Conservation (phyloP, 2,888 invertebrate species). For the Leucania comma region DNA sequence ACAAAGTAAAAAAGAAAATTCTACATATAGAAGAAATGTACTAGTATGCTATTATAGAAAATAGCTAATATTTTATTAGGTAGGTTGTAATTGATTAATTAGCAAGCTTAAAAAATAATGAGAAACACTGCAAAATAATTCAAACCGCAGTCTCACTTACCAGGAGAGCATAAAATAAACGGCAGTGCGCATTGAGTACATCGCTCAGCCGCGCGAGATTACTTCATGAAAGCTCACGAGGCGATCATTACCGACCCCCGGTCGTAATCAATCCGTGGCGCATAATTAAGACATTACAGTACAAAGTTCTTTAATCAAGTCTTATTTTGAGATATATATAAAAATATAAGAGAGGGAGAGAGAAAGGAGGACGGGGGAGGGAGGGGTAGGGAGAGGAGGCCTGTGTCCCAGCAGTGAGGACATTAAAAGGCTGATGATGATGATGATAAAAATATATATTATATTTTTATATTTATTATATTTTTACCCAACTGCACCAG, state of each 20-base stretch:
- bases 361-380: no score
- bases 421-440: no score
- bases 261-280: constrained; percentile 80
- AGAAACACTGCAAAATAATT: constrained; percentile 23
- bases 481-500: no score
- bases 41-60: no score
- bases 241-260: constrained; percentile 79
- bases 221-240: constrained; percentile 81
- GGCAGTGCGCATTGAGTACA: constrained; percentile 60
- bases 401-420: no score
- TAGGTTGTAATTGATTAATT: not conserved
- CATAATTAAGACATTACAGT: constrained; percentile 83
- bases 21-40: no score
- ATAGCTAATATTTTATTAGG: no score
- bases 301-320: constrained; percentile 68
- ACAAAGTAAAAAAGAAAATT: no score
- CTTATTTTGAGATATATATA: constrained; percentile 70
- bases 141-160: constrained; percentile 32
- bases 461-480: constrained; percentile 17
- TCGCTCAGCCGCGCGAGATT: constrained; percentile 75
- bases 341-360: no score
- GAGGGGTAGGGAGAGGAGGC: no score
- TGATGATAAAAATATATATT: no score
- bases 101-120: constrained; percentile 13
- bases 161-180: constrained; percentile 65